Conservation (phyloP, 2,113 vertebrate species). For the Lepisosteus oculatus region DNA sequence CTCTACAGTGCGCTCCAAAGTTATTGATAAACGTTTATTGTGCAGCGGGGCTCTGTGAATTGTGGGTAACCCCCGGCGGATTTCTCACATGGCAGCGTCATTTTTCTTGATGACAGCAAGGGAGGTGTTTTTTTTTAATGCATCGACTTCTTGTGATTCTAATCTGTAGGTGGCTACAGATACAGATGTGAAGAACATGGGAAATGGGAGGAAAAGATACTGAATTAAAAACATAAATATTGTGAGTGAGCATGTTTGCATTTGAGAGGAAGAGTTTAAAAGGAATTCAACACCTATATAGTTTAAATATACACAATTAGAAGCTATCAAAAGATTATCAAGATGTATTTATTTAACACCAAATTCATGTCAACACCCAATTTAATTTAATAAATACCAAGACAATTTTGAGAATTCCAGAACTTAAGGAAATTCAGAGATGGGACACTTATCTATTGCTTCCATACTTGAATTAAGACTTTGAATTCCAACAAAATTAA, state of each 20-base stretch:
- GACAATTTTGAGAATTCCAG: no score
- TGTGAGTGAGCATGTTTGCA: background rate
- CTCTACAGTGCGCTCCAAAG: constrained; percentile 32
- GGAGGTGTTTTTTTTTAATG: constrained; percentile 28
- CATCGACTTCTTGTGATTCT: constrained; percentile 19
- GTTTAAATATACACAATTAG: no score
- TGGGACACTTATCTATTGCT: no score
- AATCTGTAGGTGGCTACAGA: constrained; percentile 16
- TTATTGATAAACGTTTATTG: constrained; percentile 63
- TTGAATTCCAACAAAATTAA: no score
- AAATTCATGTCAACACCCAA: no score
- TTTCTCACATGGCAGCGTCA: constrained; percentile 59
- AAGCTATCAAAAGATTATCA: no score
- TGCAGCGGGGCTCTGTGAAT: constrained; percentile 51
- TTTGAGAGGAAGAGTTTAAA: no score
- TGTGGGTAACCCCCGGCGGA: constrained; percentile 55
- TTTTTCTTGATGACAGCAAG: constrained; percentile 69
- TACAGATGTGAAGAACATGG: background rate
- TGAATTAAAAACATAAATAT: background rate
- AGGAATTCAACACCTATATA: no score
- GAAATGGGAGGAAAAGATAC: background rate
- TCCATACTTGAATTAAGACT: no score
- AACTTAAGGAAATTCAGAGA: no score
- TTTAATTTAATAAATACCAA: no score
- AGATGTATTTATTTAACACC: no score